phyloP scores from a whole-genome alignment of 2,888 invertebrate species.

The Lissonota sp. region DNA sequence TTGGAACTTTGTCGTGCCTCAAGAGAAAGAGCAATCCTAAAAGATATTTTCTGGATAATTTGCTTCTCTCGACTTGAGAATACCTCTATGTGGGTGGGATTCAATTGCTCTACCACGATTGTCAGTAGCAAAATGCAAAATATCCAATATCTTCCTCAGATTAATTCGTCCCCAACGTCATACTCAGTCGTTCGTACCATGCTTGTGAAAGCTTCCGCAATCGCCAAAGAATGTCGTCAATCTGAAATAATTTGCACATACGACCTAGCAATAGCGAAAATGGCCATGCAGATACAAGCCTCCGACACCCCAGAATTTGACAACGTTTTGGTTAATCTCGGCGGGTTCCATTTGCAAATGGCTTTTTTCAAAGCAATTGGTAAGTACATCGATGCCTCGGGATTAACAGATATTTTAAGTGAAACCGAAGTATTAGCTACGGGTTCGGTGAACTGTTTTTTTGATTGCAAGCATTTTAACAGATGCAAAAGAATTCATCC shows the following conservation, averaged over 20 bases:
- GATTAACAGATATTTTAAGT: background rate
- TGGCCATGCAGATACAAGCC: conserved; percentile 69
- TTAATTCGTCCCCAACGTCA: background rate
- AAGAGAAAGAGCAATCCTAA: too few species aligned
- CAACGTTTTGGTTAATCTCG: conserved; percentile 70
- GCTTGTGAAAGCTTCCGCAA: conserved; percentile 35
- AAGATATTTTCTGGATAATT: too few species aligned
- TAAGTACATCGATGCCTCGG: conserved; percentile 2
- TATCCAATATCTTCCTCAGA: background rate
- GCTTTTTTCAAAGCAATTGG: conserved; percentile 66
- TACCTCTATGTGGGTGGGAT: background rate
- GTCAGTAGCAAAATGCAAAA: background rate
- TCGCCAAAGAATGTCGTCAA: conserved; percentile 64
- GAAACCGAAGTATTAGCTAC: background rate
- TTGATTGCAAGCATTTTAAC: too few species aligned
- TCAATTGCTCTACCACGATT: background rate
- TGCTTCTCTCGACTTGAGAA: too few species aligned
- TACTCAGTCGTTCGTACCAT: background rate
- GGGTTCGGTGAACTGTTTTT: too few species aligned
- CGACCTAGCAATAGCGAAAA: conserved; percentile 72
- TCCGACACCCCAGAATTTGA: conserved; percentile 65
- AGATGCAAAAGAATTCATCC: too few species aligned
- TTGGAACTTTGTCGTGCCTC: too few species aligned
- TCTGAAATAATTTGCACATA: conserved; percentile 67
- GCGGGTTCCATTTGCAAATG: conserved; percentile 70